Evolutionary conservation across 1,140 invertebrate genomes (phyloP).

Genomic region (Drosophila rhopaloa): DNA sequence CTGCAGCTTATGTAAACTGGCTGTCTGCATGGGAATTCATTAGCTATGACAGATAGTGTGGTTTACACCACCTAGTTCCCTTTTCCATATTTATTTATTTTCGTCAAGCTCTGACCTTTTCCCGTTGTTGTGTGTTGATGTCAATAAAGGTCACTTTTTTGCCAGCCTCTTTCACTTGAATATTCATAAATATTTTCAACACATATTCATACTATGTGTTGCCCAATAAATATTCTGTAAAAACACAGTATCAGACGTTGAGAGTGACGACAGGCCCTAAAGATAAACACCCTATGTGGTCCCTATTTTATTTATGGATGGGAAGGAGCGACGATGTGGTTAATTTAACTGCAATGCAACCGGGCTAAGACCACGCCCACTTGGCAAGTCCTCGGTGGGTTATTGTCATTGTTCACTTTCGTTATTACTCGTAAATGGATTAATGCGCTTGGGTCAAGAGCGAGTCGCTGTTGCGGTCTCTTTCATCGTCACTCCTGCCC

Average conservation of each 20-base stretch:
- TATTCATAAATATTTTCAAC: conserved; percentile 66
- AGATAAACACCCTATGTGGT: conserved; percentile 5
- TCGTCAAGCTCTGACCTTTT: conserved; percentile 27
- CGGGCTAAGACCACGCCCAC: conserved; percentile 16
- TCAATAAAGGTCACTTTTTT: conserved; percentile 39
- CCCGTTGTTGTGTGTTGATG: conserved; percentile 4
- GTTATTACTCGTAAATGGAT: conserved; percentile 53
- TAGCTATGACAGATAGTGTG: conserved; percentile 15
- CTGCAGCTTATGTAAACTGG: neutral
- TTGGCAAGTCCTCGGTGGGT: conserved; percentile 24
- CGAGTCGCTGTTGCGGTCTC: conserved; percentile 1
- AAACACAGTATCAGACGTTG: neutral
- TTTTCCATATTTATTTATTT: conserved; percentile 10
- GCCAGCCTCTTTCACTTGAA: conserved; percentile 16
- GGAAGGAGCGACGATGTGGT: neutral
- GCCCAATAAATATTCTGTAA: conserved; percentile 21
- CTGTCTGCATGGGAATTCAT: conserved; percentile 4
- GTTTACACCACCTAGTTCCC: neutral
- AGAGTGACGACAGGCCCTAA: conserved; percentile 17
- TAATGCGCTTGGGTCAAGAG: conserved; percentile 24
- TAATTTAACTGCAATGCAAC: conserved; percentile 39
- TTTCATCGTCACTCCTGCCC: neutral
- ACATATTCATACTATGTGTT: conserved; percentile 27
- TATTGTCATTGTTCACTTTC: conserved; percentile 47
- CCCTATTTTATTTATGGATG: conserved; percentile 18